Percentiles rank a stretch among this genome's conserved stretches.
phyloP scores from a whole-genome alignment of 2,888 invertebrate species.

The Tenthredo scrophulariae region DNA sequence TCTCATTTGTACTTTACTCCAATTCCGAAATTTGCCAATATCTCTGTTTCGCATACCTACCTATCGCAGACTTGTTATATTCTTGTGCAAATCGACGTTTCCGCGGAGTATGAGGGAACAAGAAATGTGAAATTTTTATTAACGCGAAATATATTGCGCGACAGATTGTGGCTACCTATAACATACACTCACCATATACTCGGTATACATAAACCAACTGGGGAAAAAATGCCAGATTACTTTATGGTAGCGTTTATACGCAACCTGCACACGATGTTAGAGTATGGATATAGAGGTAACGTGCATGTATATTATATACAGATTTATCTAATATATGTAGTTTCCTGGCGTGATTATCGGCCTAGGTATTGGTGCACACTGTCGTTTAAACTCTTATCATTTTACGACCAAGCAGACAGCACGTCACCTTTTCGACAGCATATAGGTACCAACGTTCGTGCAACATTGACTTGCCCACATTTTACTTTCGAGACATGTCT shows the following conservation, averaged over 20 bases:
- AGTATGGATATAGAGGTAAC: background rate
- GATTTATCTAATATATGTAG: background rate
- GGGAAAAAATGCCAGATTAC: constrained; percentile 2
- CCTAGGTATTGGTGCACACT: background rate
- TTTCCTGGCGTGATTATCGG: constrained; percentile 43
- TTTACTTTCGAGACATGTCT: constrained; percentile 14
- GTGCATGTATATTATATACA: background rate
- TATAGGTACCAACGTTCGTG: too few relatives aligned
- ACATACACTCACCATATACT: background rate
- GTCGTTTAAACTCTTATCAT: constrained; percentile 66
- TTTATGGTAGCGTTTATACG: constrained; percentile 35
- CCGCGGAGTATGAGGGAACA: background rate
- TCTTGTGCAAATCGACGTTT: background rate
- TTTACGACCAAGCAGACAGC: constrained; percentile 72
- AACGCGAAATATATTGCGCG: constrained; percentile 6
- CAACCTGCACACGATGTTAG: background rate
- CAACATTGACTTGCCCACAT: constrained; percentile 14
- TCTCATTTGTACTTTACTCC: background rate
- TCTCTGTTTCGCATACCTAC: background rate
- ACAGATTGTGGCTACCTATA: constrained; percentile 21
- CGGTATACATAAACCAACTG: background rate
- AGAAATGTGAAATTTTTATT: background rate
- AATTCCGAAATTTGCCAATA: background rate
- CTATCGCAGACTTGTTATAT: background rate
- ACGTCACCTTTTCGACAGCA: constrained; percentile 66